Evolutionary conservation across 2,113 vertebrate genomes (phyloP), one percentile per base, ranked within the genome.

Genomic region (Barnardius zonarius): DNA sequence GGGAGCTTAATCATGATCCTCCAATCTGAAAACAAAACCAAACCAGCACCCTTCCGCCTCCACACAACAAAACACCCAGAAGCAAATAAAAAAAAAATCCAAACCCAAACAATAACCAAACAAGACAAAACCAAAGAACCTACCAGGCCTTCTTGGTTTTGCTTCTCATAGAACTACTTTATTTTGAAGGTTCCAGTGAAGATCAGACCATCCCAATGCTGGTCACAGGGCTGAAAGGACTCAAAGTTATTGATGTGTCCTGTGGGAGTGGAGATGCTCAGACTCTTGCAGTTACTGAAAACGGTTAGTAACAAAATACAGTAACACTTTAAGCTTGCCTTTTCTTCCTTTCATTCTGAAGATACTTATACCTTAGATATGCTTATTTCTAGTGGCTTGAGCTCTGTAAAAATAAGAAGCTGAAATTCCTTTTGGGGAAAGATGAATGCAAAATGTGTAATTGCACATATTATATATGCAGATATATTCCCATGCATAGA

Each of bases 201-300:
- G 99, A 99, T 78, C 99, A 99, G 97, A 99, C 98, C 17, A 98
- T 99, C n/a, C 99, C 99, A 12, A 98, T 99, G 99, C 97, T 99
- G 79, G 99, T 99, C 62, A 99, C 98, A 0, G 99, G 99, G 3
- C 97, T 99, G 61, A 99, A 99, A 96, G 99, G 99, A 20, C 97
- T 99, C 41, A 99, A 99, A 96, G 99, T 99, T 83, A 97, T 99
- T 44, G 99, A 99, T 68, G 99, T 99, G 67, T 98, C 99, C 0
- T 99, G 99, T 97, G 99, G 99, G 3, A 99, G 99, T 66, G 99
- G 99, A 43, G 99, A 99, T 83, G 99, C 99, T 33, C 99, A 99
- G 92, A 99, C 99, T 13, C 98, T 99, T 35, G 98, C 99, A 8
- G 99, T 99, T 90, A 99, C 99, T 33, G 99, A 99, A 93, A 99